phyloP scores from a whole-genome alignment of 2,888 invertebrate species.

The Silvanus unidentatus region DNA sequence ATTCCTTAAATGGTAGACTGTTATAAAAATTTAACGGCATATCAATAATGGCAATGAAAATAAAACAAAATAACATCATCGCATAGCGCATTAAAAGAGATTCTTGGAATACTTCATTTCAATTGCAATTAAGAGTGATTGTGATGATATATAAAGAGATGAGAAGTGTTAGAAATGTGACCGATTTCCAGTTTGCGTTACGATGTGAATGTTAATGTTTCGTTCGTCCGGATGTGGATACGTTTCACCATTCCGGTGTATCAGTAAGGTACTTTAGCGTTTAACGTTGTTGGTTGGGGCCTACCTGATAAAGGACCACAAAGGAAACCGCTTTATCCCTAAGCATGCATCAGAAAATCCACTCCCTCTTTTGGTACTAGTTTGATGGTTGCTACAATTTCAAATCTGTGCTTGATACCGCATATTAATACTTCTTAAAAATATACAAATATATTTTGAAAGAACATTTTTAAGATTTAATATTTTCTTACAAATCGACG shows the following conservation, averaged over 20 bases:
- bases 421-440: background rate
- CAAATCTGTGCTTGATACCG: background rate
- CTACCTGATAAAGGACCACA: conserved; percentile 20
- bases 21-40: conserved; percentile 2
- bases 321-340: conserved; percentile 17
- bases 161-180: conserved; percentile 20
- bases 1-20: background rate
- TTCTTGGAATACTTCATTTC: conserved; percentile 13
- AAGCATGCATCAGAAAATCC: background rate
- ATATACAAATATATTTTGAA: too few relatives aligned
- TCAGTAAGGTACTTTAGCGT: background rate
- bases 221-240: conserved; percentile 16
- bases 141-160: conserved; percentile 10
- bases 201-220: conserved; percentile 26
- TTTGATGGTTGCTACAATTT: background rate
- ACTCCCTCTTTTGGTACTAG: background rate
- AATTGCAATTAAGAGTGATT: conserved; percentile 24
- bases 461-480: background rate
- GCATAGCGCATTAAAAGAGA: conserved; percentile 6
- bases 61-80: background rate
- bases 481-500: background rate
- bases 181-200: conserved; percentile 27
- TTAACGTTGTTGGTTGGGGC: conserved; percentile 11
- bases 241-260: conserved; percentile 4
- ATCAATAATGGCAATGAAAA: background rate